phyloP scores from a whole-genome alignment of 2,797 vertebrate species.

The Luscinia megarhynchos region DNA sequence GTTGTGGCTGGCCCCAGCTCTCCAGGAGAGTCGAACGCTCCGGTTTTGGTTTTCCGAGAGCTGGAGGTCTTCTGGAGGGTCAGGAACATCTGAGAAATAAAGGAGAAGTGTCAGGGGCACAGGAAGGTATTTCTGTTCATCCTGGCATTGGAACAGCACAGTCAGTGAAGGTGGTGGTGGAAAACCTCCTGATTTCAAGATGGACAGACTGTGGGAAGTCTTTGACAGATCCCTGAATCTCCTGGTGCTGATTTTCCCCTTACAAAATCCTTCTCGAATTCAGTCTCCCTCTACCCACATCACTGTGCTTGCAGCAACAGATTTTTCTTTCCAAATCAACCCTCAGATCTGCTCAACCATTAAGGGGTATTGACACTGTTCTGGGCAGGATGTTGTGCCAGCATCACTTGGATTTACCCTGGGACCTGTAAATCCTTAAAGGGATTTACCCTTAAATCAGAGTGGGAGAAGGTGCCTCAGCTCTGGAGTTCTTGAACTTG shows the following conservation, averaged over 20 bases:
- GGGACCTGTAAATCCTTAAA: not conserved
- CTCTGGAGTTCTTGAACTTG: not conserved
- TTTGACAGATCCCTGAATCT: not conserved
- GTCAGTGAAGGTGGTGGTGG: not conserved
- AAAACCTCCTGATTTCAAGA: not conserved
- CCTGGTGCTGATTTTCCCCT: not conserved
- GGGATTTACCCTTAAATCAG: not conserved
- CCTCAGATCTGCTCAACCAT: not conserved
- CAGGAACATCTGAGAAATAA: slow-evolving; percentile 86
- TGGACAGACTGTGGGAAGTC: not conserved
- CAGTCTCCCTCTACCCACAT: not conserved
- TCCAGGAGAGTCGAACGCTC: slow-evolving; percentile 90
- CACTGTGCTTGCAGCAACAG: not conserved
- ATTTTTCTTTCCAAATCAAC: not conserved
- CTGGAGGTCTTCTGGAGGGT: slow-evolving; percentile 84
- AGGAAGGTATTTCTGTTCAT: not conserved
- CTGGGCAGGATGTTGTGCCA: not conserved
- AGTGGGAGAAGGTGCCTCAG: not conserved
- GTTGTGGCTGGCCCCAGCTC: slow-evolving; percentile 87
- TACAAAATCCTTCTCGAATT: not conserved
- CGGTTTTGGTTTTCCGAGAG: slow-evolving; percentile 86
- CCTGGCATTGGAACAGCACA: not conserved
- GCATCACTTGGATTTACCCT: not conserved
- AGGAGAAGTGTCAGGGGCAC: not conserved
- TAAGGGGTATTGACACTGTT: not conserved